Conservation (phyloP, 2,888 invertebrate genomes). For the Hydroisotoma schaefferi region DNA sequence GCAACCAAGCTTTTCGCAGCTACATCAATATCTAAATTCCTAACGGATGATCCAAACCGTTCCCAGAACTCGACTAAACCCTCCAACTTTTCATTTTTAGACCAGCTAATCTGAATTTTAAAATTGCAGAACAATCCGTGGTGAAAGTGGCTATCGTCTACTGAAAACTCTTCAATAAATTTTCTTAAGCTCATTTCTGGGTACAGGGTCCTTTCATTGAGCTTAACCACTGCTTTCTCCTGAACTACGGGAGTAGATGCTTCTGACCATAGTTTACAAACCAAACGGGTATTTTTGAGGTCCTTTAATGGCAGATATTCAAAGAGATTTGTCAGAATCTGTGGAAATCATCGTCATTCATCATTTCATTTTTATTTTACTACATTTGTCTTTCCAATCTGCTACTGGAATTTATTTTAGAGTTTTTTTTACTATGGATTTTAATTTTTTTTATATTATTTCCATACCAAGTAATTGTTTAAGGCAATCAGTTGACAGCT, state of each 20-base stretch:
- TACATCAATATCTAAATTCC: constrained; percentile 32
- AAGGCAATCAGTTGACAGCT: too few species aligned
- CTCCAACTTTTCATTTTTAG: constrained; percentile 10
- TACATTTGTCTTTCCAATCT: too few species aligned
- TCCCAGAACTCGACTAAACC: constrained; percentile 27
- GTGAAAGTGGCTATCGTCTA: background rate
- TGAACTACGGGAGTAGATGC: constrained; percentile 28
- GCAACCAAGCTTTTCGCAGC: too few species aligned
- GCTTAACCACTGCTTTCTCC: constrained; percentile 25
- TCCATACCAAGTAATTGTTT: too few species aligned
- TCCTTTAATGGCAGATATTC: constrained; percentile 28
- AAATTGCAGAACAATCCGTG: constrained; percentile 31
- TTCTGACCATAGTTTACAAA: constrained; percentile 29
- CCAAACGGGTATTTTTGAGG: constrained; percentile 28
- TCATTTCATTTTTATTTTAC: too few species aligned
- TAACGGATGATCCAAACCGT: constrained; percentile 27
- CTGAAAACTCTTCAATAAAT: constrained; percentile 9
- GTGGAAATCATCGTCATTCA: too few species aligned
- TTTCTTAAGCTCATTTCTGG: constrained; percentile 17
- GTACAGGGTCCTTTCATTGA: constrained; percentile 21
- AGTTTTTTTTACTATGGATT: too few species aligned
- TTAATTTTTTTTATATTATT: too few species aligned
- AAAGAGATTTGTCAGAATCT: constrained; percentile 37
- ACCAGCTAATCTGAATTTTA: constrained; percentile 26
- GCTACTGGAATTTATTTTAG: too few species aligned